Conservation (phyloP, 1,140 invertebrate species). For the Drosophila biarmipes region DNA sequence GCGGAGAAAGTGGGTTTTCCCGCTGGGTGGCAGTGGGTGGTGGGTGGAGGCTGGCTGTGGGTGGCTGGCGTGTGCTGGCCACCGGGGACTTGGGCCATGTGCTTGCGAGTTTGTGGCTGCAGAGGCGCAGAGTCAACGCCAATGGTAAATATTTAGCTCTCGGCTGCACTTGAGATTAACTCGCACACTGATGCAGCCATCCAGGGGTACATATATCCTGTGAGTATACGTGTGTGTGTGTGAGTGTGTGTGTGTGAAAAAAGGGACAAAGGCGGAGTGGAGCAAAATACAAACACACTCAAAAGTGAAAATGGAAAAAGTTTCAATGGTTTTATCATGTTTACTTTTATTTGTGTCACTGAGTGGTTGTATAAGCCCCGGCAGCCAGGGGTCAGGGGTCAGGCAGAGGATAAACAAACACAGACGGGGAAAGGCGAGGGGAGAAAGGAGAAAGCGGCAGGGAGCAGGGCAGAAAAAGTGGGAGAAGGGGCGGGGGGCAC, state of each 20-base stretch:
- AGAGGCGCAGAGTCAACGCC: constrained; percentile 44
- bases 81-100: constrained; percentile 15
- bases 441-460: background rate
- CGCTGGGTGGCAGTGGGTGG: background rate
- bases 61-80: background rate
- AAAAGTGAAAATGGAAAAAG: constrained; percentile 83
- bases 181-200: constrained; percentile 51
- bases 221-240: background rate
- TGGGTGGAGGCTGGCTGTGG: background rate
- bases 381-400: constrained; percentile 38
- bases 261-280: constrained; percentile 53
- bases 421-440: background rate
- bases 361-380: constrained; percentile 77
- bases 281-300: constrained; percentile 79
- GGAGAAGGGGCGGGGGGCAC: constrained; percentile 3
- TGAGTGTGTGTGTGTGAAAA: background rate
- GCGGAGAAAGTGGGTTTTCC: constrained; percentile 7
- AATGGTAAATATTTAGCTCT: constrained; percentile 80
- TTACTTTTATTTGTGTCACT: constrained; percentile 83
- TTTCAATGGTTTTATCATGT: constrained; percentile 83
- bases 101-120: constrained; percentile 24
- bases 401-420: constrained; percentile 43
- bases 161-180: constrained; percentile 80
- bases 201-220: background rate
- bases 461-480: background rate